Percentiles rank a stretch among this genome's conserved stretches.
Conservation (phyloP, 2,797 vertebrate genomes). For the Siniperca scherzeri region DNA sequence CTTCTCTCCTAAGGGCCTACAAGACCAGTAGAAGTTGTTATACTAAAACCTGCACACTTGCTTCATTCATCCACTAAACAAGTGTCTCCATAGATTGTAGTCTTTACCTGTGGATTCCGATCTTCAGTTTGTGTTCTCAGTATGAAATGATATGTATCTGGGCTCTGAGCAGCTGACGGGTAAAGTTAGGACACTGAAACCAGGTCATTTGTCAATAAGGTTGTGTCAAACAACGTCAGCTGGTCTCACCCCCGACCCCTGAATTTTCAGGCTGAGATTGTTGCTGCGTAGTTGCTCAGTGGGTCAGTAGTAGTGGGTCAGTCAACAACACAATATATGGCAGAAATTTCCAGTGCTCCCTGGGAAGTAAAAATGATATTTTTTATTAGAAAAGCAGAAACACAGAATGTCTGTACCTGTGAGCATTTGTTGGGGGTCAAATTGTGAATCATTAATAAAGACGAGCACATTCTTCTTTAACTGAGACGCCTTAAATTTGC, state of each 20-base stretch:
- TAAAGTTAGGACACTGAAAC: neutral
- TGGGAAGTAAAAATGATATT: neutral
- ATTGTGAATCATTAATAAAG: too few species aligned
- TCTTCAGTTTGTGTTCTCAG: neutral
- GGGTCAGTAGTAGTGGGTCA: neutral
- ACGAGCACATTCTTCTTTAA: too few species aligned
- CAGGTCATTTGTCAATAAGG: neutral
- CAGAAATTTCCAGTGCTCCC: neutral
- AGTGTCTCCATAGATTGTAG: too few species aligned
- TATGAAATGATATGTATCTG: neutral
- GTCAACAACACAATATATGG: neutral
- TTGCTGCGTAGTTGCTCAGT: neutral
- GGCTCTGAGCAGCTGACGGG: neutral
- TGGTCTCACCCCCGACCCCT: neutral
- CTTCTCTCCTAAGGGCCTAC: constrained; percentile 51
- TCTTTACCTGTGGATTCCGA: neutral
- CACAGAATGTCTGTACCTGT: neutral
- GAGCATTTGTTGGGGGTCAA: neutral
- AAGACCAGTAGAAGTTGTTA: neutral
- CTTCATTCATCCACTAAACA: neutral
- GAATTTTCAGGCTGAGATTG: neutral
- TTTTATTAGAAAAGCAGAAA: neutral
- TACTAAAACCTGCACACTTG: neutral
- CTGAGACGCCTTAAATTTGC: too few species aligned
- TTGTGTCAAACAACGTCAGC: neutral